These are phyloP conservation scores for Caenorhabditis virilis DNA, from an alignment of 2,888 invertebrate species.

Conservation along the genomic window DNA sequence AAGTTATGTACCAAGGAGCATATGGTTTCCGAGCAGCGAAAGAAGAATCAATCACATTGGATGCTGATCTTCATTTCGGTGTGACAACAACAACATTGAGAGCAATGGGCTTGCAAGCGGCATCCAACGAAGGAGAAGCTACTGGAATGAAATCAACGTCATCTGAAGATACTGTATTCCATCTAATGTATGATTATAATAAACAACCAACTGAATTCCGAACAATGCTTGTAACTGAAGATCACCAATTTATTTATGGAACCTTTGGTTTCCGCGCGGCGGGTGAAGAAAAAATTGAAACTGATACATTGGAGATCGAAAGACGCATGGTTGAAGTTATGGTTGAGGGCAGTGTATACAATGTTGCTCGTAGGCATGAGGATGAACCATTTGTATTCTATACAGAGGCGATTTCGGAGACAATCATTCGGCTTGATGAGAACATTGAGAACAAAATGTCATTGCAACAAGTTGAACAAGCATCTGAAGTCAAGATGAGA, in stretches of 20 bases:
- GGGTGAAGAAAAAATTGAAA: conserved; percentile 39
- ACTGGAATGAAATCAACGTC: conserved; percentile 45
- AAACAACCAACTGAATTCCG: conserved; percentile 53
- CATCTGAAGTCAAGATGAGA: conserved; percentile 36
- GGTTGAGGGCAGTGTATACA: conserved; percentile 54
- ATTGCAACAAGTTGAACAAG: conserved; percentile 22
- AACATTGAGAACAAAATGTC: conserved; percentile 40
- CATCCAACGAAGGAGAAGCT: conserved; percentile 32
- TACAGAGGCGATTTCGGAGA: conserved; percentile 54
- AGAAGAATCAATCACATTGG: conserved; percentile 33
- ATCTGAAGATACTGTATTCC: conserved; percentile 54
- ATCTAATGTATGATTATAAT: conserved; percentile 49
- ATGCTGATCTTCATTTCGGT: conserved; percentile 32
- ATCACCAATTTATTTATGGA: conserved; percentile 28
- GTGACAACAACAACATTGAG: conserved; percentile 18
- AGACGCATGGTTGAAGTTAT: conserved; percentile 51
- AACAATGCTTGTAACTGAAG: conserved; percentile 38
- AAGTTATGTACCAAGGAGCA: conserved; percentile 29
- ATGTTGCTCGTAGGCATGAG: conserved; percentile 52
- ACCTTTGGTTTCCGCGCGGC: conserved; percentile 36
- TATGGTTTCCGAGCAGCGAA: conserved; percentile 37
- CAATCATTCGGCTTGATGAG: conserved; percentile 45
- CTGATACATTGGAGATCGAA: conserved; percentile 33
- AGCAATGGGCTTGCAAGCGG: conserved; percentile 32
- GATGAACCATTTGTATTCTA: conserved; percentile 51